Evolutionary conservation across 2,113 vertebrate genomes (phyloP), one percentile per base, ranked within the genome.

Genomic region (Argyrosomus japonicus): DNA sequence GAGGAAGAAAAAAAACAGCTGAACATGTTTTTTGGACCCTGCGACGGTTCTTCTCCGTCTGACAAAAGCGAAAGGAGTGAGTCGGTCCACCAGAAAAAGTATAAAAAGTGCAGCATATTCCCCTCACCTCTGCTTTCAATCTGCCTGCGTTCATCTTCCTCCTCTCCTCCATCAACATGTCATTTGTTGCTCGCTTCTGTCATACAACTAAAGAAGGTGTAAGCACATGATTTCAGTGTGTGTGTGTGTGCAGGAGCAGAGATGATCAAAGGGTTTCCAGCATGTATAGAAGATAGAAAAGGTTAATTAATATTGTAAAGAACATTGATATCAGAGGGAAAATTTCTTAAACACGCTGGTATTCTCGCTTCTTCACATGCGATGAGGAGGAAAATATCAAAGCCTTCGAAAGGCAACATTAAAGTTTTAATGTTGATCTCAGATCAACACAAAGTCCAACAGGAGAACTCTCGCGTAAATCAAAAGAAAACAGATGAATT

Each of bases 401-500:
- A 79, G 79, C 71, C 68, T 83, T 84, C 29, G 77, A 84, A 83
- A 75, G 63, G 27, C 72, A 77, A 73, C 56, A 78, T 87, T 83
- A 86, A 83, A 87, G 64, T 80, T 67, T 84, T 50, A 12, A 51
- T 54, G 79, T 57, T 83, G 73, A 80, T 83, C 76, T 67, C 19
- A 64, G 45, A 68, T 72, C 57, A 32, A 72, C 62, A 70, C 51
- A 68, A 77, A 81, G 81, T 86, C 70, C 68, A 40, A 56, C 25
- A 68, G 29, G 27, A 73, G 74, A 45, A 27, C 83, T 90, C 82
- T 84, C 58, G 18, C 64, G 68, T 71, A 51, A 82, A 87, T 85
- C 60, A 87, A 86, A 88, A 75, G 63, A 79, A 76, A 73, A 71
- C 18, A 79, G 84, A 91, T 79, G 25, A 87, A 82, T 72, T 71